These are phyloP conservation scores for Heterochromis multidens DNA, from an alignment of 2,113 vertebrate genomes.

Conservation along the genomic window DNA sequence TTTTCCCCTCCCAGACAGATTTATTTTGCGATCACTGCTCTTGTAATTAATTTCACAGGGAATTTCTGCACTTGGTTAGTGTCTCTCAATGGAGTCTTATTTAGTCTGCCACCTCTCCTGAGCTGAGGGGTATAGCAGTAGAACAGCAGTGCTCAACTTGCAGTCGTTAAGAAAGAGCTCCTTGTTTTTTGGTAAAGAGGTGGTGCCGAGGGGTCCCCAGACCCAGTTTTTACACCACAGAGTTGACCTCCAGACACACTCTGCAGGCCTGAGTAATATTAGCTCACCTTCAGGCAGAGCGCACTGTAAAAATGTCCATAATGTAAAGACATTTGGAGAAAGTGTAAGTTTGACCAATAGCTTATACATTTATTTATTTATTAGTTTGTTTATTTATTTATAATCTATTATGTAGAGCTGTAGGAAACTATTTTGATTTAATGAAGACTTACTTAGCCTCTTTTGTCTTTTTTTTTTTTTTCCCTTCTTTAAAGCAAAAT, in stretches of 20 bases:
- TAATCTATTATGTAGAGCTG: neutral
- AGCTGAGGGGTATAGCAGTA: slow-evolving; percentile 5
- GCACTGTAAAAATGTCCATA: neutral
- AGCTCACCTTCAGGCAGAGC: neutral
- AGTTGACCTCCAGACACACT: slow-evolving; percentile 1
- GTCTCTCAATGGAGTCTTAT: slow-evolving; percentile 43
- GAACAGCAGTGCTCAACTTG: slow-evolving; percentile 10
- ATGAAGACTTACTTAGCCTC: neutral
- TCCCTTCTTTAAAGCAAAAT: neutral
- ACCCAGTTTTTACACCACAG: neutral
- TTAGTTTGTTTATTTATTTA: neutral
- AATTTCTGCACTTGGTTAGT: slow-evolving; percentile 38
- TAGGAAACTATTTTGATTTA: neutral
- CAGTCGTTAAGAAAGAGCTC: slow-evolving; percentile 39
- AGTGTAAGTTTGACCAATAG: neutral
- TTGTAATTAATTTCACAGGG: slow-evolving; percentile 61
- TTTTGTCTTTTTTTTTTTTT: neutral
- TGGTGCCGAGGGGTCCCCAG: neutral
- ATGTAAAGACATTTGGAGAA: neutral
- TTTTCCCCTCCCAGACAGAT: slow-evolving; percentile 5
- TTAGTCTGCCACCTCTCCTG: slow-evolving; percentile 41
- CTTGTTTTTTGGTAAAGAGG: slow-evolving; percentile 34
- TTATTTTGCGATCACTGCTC: slow-evolving; percentile 35
- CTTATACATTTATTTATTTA: neutral
- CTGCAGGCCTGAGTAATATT: neutral